Evolutionary conservation across 2,113 vertebrate species (phyloP).

Genomic region (Tachysurus vachellii): DNA sequence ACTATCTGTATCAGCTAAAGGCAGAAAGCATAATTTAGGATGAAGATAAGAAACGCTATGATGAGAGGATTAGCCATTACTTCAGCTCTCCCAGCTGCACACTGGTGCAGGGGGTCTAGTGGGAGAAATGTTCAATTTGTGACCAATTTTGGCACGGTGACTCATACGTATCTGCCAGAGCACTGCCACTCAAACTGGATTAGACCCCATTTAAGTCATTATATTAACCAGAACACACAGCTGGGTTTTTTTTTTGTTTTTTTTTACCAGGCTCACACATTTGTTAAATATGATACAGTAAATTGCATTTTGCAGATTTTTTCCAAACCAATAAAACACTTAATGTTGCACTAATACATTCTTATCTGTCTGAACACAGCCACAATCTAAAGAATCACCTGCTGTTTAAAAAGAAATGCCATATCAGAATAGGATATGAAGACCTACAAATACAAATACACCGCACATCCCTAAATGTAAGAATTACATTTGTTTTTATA

Average conservation of each 20-base stretch:
- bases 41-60: too few species aligned
- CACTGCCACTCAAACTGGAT: not conserved
- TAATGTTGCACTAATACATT: not conserved
- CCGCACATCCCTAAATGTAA: not conserved
- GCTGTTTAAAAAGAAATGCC: not conserved
- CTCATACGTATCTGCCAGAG: not conserved
- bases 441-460: not conserved
- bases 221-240: not conserved
- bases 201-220: not conserved
- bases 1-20: not conserved
- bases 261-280: not conserved
- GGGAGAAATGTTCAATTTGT: conserved; percentile 12
- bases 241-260: not conserved
- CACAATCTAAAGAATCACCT: not conserved
- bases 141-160: conserved; percentile 4
- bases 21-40: not conserved
- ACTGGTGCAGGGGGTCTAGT: not conserved
- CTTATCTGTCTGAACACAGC: not conserved
- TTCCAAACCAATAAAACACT: not conserved
- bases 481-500: not conserved
- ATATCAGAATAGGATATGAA: not conserved
- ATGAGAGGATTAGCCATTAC: not conserved
- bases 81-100: not conserved
- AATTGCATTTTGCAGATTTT: not conserved
- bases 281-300: not conserved